A percentile compares a stretch with the other conserved stretches of the same genome.
phyloP scores from a whole-genome alignment of 2,888 invertebrate species.

The Caenorhabditis sp. region DNA sequence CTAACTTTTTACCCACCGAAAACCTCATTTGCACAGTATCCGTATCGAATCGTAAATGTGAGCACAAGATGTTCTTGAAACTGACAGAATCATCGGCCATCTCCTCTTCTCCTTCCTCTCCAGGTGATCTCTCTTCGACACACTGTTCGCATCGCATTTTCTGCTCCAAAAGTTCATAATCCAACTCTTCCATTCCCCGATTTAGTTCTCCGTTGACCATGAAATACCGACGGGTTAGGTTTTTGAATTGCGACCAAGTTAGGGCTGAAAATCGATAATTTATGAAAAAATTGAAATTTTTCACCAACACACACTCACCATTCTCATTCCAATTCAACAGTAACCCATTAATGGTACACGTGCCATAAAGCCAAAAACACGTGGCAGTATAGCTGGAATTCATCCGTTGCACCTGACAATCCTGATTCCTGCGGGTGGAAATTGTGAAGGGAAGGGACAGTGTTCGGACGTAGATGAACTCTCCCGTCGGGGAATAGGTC shows the following conservation, averaged over 20 bases:
- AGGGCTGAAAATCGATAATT: no score
- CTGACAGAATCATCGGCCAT: constrained; percentile 54
- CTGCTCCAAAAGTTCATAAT: constrained; percentile 75
- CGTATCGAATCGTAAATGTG: constrained; percentile 80
- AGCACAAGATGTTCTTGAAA: constrained; percentile 82
- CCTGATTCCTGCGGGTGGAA: constrained; percentile 78
- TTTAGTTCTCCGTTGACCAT: constrained; percentile 77
- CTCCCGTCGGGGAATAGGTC: constrained; percentile 69
- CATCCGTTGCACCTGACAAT: constrained; percentile 83
- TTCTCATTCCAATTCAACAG: constrained; percentile 75
- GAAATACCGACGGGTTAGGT: constrained; percentile 75
- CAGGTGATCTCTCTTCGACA: constrained; percentile 33
- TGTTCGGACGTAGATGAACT: constrained; percentile 67
- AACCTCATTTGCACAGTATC: constrained; percentile 72
- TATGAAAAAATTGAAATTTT: no score
- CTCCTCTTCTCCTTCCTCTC: not conserved
- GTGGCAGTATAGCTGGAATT: constrained; percentile 83
- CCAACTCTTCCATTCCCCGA: constrained; percentile 73
- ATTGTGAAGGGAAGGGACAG: constrained; percentile 82
- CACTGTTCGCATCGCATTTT: constrained; percentile 82
- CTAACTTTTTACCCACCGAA: constrained; percentile 60
- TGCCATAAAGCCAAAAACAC: constrained; percentile 82
- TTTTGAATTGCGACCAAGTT: constrained; percentile 78
- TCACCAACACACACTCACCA: constrained; percentile 54
- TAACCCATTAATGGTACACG: constrained; percentile 73